Conservation (phyloP, 1,140 invertebrate genomes). For the Spodoptera litura region DNA sequence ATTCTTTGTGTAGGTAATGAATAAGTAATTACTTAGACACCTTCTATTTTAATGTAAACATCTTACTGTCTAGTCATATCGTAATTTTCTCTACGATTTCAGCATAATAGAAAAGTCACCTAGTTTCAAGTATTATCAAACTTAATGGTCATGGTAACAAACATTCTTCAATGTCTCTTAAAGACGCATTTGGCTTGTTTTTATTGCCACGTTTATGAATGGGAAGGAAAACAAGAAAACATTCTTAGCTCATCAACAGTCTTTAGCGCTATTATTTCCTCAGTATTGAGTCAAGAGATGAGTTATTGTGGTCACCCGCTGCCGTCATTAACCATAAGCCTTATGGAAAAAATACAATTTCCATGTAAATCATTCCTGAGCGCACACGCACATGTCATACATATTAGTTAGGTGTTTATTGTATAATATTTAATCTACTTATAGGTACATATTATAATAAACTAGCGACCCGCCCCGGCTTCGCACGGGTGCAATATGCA, state of each 20-base stretch:
- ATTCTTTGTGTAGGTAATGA: constrained; percentile 20
- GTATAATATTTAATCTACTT: too few relatives aligned
- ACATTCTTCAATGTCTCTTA: not conserved
- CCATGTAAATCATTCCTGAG: constrained; percentile 23
- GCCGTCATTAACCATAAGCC: constrained; percentile 15
- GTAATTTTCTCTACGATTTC: too few relatives aligned
- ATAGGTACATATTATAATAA: too few relatives aligned
- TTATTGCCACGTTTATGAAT: not conserved
- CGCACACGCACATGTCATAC: not conserved
- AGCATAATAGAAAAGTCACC: too few relatives aligned
- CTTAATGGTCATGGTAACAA: too few relatives aligned
- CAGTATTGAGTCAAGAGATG: constrained; percentile 24
- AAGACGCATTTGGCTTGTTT: not conserved
- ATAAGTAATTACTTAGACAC: too few relatives aligned
- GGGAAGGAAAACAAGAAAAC: not conserved
- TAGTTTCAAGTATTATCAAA: too few relatives aligned
- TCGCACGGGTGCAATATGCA: too few relatives aligned
- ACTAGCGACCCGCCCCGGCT: too few relatives aligned
- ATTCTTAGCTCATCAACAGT: constrained; percentile 19
- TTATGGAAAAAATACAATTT: constrained; percentile 7
- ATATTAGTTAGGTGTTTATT: not conserved
- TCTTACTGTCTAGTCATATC: too few relatives aligned
- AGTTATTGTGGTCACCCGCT: constrained; percentile 27
- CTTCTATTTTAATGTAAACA: too few relatives aligned
- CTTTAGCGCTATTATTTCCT: constrained; percentile 15